phyloP scores from a whole-genome alignment of 2,797 vertebrate species.

The Channa striata region DNA sequence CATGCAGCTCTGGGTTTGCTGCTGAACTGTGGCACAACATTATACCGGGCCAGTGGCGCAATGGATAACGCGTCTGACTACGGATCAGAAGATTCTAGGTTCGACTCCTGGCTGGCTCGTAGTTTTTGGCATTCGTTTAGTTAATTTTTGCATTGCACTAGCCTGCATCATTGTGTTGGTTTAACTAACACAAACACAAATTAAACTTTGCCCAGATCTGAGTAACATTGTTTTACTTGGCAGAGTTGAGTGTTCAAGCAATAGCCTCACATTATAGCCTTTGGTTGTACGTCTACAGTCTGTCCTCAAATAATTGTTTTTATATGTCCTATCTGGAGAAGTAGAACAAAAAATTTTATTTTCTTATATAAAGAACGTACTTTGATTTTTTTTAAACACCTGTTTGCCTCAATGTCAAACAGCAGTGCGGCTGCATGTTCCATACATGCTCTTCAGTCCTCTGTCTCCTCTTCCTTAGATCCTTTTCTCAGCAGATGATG shows the following conservation, averaged over 20 bases:
- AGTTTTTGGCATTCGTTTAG: background rate
- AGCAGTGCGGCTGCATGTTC: too few species aligned
- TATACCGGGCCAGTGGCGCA: constrained; percentile 49
- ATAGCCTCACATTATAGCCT: background rate
- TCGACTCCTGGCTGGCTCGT: constrained; percentile 56
- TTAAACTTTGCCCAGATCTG: background rate
- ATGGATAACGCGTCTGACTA: constrained; percentile 51
- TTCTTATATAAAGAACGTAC: too few species aligned
- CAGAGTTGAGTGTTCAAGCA: background rate
- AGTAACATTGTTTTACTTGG: background rate
- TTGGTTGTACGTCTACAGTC: background rate
- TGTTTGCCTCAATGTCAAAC: too few species aligned
- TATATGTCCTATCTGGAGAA: background rate
- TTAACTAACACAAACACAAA: background rate
- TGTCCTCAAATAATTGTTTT: background rate
- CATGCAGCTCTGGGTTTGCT: constrained; percentile 5
- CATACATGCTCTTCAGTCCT: background rate
- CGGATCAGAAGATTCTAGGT: constrained; percentile 57
- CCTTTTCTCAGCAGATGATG: constrained; percentile 97
- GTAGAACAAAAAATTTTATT: too few species aligned
- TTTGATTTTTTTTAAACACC: too few species aligned
- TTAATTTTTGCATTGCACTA: background rate
- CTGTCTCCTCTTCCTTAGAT: constrained; percentile 81
- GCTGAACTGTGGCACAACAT: background rate
- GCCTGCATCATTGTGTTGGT: background rate